Evolutionary conservation across 2,888 invertebrate species (phyloP), one percentile per base, ranked within the genome.

Genomic region (Eilema sororculum): DNA sequence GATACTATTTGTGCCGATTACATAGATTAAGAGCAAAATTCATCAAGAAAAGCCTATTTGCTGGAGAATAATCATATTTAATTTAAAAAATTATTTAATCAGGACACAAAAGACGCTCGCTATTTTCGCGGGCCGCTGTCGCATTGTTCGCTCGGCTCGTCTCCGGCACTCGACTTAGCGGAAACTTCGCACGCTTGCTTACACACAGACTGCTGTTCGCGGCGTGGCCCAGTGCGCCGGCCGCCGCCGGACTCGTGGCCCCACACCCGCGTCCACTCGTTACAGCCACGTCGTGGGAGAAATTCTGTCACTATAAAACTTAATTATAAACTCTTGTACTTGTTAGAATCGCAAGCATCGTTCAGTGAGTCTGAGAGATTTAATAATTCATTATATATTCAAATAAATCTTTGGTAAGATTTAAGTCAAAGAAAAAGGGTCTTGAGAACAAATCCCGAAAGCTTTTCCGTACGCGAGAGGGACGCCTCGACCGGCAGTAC

Each of bases 151-250:
- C 37, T 52, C 16, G 22, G 24, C 10, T 10, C 25, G 52, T 52
- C 28, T 28, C 57, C 16, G 22, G 25, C 57, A 37, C 68, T 63
- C 41, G 28, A 41, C 57, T 68, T 63, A 57, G 57, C 58, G 41
- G 22, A 58, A 58, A 68, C 62, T 68, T 63, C 20, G 28, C 52
- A 63, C 65, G 66, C 37, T 75, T 69, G 68, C 69, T 67, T 67
- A 64, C 33, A 62, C 71, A 66, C 68, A 63, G 63, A 68, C 58
- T 41, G 63, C 58, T 24, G 16, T 52, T 33, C 52, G 8, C 20
- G 67, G 67, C 52, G 13, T 30, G 67, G 67, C 46, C 52, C 46
- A 61, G 52, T 37, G 60, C 52, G 22, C 67, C 30, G 25, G n/a
- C 37, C 16, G 33, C 33, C 3, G 52, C 62, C 37, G 52, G 64